A percentile compares a stretch with the other conserved stretches of the same genome.
Evolutionary conservation across 2,888 invertebrate genomes (phyloP).

Genomic region (Watsonalla binaria): DNA sequence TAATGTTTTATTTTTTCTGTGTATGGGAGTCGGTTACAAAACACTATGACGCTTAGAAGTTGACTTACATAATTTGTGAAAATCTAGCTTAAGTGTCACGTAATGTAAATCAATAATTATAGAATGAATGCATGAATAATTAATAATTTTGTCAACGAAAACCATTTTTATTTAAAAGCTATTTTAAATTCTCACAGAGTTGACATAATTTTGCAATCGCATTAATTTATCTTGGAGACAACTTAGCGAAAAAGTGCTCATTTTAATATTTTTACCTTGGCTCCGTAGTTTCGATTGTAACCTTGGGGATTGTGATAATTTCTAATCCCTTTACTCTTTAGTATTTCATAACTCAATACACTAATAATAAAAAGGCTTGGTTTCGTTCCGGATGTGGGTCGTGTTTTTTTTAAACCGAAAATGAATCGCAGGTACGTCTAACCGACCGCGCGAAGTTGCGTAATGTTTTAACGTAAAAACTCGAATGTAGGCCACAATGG

Average conservation of each 20-base stretch:
- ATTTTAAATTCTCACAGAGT: too few relatives aligned
- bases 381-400: slow-evolving; percentile 16
- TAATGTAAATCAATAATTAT: not conserved
- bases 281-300: not conserved
- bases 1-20: not conserved
- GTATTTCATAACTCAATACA: not conserved
- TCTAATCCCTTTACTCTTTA: not conserved
- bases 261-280: too few relatives aligned
- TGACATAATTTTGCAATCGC: too few relatives aligned
- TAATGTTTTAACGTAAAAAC: slow-evolving; percentile 30
- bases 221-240: too few relatives aligned
- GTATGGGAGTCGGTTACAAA: not conserved
- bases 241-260: too few relatives aligned
- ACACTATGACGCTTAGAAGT: not conserved
- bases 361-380: slow-evolving; percentile 9
- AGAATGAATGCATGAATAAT: too few relatives aligned
- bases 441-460: slow-evolving; percentile 24
- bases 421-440: not conserved
- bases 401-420: slow-evolving; percentile 5
- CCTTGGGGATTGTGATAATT: not conserved
- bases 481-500: slow-evolving; percentile 35
- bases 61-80: not conserved
- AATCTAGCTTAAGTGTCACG: not conserved
- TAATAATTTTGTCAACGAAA: too few relatives aligned
- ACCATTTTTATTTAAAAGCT: too few relatives aligned